Evolutionary conservation across 1,140 invertebrate species (phyloP), one percentile per base, ranked within the genome.

Genomic region (Temnothorax curvispinosus): DNA sequence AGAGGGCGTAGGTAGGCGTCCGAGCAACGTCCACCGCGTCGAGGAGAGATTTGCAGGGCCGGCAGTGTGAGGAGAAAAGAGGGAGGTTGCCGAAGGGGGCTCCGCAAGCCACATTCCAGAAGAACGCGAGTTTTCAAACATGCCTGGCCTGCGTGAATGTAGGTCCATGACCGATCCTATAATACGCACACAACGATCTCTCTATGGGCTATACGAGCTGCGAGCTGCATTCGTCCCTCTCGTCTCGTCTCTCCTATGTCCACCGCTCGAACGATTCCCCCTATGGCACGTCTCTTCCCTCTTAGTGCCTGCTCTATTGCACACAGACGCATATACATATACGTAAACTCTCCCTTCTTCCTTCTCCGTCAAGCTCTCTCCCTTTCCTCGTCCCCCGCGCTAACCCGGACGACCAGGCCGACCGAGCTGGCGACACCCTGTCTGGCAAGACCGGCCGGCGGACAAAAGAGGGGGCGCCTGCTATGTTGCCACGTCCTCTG

Each of bases 401-500:
- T 94, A 96, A 96, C 96, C 97, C 97, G 97, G 96, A 96, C 96
- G 96, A 96, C 97, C 96, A 96, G 96, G 96, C 96, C 96, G 95
- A 95, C 96, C 94, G 96, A 96, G 96, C 96, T 97, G 97, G 97
- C 97, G 97, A 97, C 97, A 98, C 97, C 97, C 97, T 98, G 97
- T 98, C 97, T 98, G 97, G 97, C 96, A 96, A 96, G 97, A 97
- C 96, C 96, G 95, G 91, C 89, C 94, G 92, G 84, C 94, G 94
- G 93, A 94, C 93, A 95, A 95, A 95, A 94, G 94, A 95, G 94
- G 93, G 94, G 94, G 93, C 91, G 92, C 85, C 78, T 85, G 89
- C 93, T 84, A 82, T 95, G 97, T 97, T 97, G 97, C 96, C 97
- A 95, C 92, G 93, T 96, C 94, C 95, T 95, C 94, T 95, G 91